Evolutionary conservation across 2,113 vertebrate species (phyloP), one percentile per base, ranked within the genome.

Genomic region (Podocnemis expansa): DNA sequence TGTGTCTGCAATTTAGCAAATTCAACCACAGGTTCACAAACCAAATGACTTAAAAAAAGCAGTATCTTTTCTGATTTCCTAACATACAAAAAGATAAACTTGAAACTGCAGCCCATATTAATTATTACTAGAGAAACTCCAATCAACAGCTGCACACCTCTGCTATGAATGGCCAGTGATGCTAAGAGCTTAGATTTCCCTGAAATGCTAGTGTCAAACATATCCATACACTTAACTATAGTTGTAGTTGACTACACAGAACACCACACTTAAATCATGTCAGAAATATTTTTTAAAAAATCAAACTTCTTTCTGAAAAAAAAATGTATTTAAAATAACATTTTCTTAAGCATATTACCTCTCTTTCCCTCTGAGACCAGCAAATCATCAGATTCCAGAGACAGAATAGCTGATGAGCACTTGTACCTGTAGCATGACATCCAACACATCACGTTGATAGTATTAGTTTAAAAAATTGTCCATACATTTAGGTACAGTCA

Each of bases 21-120:
- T 54, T 93, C 88, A 87, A 76, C 6, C 24, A 29, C 11, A 90
- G 80, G 88, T 94, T 45, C 70, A 73, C 47, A 89, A 82, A 87
- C 51, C 49, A 80, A n/a, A 85, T 75, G 54, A 34, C 54, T 81
- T 82, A 29, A 41, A 41, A 41, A 56, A 85, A 88, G 70, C 8
- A 49, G 9, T 63, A 84, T 82, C 88, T 91, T 78, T 80, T 56
- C 87, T 58, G 38, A 45, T 90, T 75, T 75, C 89, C 91, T 63
- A 79, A 85, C 87, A 80, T 92, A 94, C 86, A 91, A 92, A 93
- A 91, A 87, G 82, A 83, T 12, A 87, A 95, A 93, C 94, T 94
- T 70, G 38, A 93, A 82, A 78, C 90, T 84, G 84, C 82, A 88
- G 55, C 82, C 41, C 89, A 96, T 96, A 94, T 97, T 97, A 95